These are phyloP conservation scores for Lucifuga dentata DNA, from an alignment of 2,113 vertebrate species.

Conservation along the genomic window DNA sequence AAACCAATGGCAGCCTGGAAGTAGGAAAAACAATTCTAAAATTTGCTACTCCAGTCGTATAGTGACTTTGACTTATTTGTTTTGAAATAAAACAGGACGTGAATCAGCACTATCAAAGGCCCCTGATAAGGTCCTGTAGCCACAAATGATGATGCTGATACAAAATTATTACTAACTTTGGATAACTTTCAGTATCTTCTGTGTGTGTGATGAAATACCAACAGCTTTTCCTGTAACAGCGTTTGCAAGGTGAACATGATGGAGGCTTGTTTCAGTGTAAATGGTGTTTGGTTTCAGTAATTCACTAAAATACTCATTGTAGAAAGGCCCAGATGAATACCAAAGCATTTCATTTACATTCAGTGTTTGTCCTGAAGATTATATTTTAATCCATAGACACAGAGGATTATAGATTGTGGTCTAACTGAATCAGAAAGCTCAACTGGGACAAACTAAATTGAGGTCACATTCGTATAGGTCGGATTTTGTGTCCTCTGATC, in stretches of 20 bases:
- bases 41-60: too few species aligned
- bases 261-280: constrained; percentile 45
- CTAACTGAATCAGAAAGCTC: constrained; percentile 38
- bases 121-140: constrained; percentile 21
- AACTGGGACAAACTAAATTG: constrained; percentile 61
- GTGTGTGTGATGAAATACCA: constrained; percentile 59
- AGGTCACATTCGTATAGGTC: constrained; percentile 58
- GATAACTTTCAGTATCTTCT: constrained; percentile 35
- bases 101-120: constrained; percentile 16
- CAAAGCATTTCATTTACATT: constrained; percentile 62
- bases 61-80: too few species aligned
- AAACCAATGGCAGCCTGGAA: too few species aligned
- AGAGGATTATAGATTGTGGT: constrained; percentile 63
- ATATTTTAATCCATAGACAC: constrained; percentile 68
- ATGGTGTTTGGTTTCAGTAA: constrained; percentile 46
- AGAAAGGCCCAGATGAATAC: constrained; percentile 52
- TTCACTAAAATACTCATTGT: constrained; percentile 31
- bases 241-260: constrained; percentile 32
- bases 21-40: too few species aligned
- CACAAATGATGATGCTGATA: constrained; percentile 10
- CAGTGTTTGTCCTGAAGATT: constrained; percentile 67
- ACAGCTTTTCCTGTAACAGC: constrained; percentile 49
- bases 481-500: constrained; percentile 49
- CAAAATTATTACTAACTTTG: constrained; percentile 46
- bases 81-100: constrained; percentile 49